These are phyloP conservation scores for Strigamia transsilvanica DNA, from an alignment of 2,888 invertebrate species.

Conservation along the genomic window DNA sequence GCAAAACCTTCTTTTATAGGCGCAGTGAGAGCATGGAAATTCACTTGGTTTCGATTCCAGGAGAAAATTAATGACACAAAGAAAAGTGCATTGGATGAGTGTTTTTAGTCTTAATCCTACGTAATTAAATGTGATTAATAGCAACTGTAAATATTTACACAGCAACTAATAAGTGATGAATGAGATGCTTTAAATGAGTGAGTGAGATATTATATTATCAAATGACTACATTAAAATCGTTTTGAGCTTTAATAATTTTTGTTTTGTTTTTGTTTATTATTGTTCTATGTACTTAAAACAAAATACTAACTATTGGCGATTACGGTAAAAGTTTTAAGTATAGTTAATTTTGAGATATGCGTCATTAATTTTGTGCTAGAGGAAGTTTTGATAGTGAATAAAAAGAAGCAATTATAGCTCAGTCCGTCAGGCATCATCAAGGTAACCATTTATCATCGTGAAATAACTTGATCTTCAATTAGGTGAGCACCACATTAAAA, in stretches of 20 bases:
- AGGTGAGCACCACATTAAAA: neutral
- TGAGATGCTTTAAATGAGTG: neutral
- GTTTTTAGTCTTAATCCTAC: neutral
- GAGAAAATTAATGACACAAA: constrained; percentile 3
- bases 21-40: neutral
- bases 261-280: neutral
- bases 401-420: constrained; percentile 6
- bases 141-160: neutral
- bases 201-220: neutral
- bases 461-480: constrained; percentile 2
- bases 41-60: neutral
- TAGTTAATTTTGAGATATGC: neutral
- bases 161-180: neutral
- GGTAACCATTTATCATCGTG: neutral
- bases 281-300: neutral
- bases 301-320: neutral
- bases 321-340: constrained; percentile 11
- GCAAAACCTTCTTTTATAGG: neutral
- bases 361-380: constrained; percentile 12
- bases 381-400: neutral
- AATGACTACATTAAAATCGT: neutral
- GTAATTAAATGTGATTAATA: constrained; percentile 5
- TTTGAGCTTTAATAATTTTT: neutral
- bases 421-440: constrained; percentile 21
- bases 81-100: neutral